Evolutionary conservation across 2,888 invertebrate species (phyloP).

Genomic region (Pachymerium ferrugineum): DNA sequence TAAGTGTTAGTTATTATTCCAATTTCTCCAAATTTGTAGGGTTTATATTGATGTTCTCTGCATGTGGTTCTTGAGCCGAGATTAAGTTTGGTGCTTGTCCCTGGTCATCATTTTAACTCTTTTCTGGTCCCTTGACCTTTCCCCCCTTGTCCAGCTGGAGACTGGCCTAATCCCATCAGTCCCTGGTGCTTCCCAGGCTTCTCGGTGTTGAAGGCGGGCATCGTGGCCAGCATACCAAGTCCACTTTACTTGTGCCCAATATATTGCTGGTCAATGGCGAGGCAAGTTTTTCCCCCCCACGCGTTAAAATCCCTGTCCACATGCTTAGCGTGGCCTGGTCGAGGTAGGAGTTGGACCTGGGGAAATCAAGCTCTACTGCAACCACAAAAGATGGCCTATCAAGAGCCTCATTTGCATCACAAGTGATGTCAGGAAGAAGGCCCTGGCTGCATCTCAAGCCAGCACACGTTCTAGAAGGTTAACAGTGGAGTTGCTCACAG

Average conservation of each 20-base stretch:
- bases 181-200: slow-evolving; percentile 29
- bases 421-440: slow-evolving; percentile 25
- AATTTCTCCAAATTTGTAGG: slow-evolving; percentile 11
- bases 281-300: slow-evolving; percentile 30
- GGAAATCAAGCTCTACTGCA: neutral
- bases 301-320: slow-evolving; percentile 27
- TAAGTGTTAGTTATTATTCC: slow-evolving; percentile 2
- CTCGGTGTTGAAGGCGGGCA: neutral
- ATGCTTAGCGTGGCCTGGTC: slow-evolving; percentile 20
- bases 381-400: slow-evolving; percentile 29
- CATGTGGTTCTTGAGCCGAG: slow-evolving; percentile 25
- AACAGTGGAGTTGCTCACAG: too few relatives aligned
- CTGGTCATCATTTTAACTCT: slow-evolving; percentile 14
- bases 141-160: slow-evolving; percentile 12
- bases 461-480: slow-evolving; percentile 20
- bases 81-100: slow-evolving; percentile 23
- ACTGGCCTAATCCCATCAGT: slow-evolving; percentile 30
- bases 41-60: slow-evolving; percentile 4
- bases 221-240: slow-evolving; percentile 31
- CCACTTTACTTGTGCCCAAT: slow-evolving; percentile 21
- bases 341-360: neutral
- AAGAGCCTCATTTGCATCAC: slow-evolving; percentile 31
- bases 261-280: slow-evolving; percentile 20
- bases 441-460: slow-evolving; percentile 27
- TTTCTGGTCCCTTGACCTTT: slow-evolving; percentile 29